phyloP scores from a whole-genome alignment of 2,888 invertebrate species.

The Heliconius hortense region DNA sequence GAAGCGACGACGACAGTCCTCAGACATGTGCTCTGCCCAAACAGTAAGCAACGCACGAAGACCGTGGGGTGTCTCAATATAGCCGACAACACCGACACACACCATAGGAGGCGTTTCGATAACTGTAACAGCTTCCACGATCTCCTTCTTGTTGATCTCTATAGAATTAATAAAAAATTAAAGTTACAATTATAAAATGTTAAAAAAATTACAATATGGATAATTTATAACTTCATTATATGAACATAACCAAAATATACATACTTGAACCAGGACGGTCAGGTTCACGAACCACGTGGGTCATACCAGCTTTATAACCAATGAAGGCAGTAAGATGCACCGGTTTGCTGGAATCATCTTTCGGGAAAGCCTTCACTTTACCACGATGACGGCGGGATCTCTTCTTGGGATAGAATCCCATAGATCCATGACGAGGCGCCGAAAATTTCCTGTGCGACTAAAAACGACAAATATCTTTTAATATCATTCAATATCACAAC shows the following conservation, averaged over 20 bases:
- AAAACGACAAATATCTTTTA: constrained; percentile 52
- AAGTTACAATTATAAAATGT: neutral
- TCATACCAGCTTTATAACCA: constrained; percentile 99
- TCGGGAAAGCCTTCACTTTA: constrained; percentile 99
- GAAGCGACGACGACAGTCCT: constrained; percentile 98
- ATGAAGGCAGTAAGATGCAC: constrained; percentile 98
- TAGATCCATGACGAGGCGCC: constrained; percentile 99
- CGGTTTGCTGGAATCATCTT: constrained; percentile 97
- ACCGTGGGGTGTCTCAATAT: constrained; percentile 99
- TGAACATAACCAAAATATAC: constrained; percentile 64
- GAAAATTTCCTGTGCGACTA: constrained; percentile 99
- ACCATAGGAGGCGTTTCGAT: constrained; percentile 99
- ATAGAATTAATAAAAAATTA: constrained; percentile 46
- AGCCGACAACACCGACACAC: constrained; percentile 98
- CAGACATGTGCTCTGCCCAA: constrained; percentile 99
- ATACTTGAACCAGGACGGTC: constrained; percentile 99
- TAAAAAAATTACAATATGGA: neutral
- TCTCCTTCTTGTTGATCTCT: constrained; percentile 99
- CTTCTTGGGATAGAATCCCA: constrained; percentile 99
- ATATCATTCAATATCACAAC: neutral
- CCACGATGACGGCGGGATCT: constrained; percentile 97
- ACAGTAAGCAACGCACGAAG: constrained; percentile 96
- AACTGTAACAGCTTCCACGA: constrained; percentile 99
- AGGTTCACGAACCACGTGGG: constrained; percentile 98
- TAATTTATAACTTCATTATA: neutral